Evolutionary conservation across 2,113 vertebrate species (phyloP).

Genomic region (Mionectes macconnelli): DNA sequence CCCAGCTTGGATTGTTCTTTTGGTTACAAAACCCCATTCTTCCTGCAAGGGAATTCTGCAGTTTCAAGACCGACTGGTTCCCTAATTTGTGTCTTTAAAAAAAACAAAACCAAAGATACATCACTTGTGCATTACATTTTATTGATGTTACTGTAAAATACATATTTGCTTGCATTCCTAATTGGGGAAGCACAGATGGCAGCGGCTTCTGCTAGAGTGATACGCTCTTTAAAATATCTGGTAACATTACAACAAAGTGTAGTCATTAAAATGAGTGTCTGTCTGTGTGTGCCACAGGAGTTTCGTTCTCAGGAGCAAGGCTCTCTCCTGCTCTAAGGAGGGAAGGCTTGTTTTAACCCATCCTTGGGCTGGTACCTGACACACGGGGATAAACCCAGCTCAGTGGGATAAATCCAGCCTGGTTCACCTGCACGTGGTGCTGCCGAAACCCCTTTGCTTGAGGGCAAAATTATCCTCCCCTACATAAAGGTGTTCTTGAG

Average conservation of each 20-base stretch:
- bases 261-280: constrained; percentile 57
- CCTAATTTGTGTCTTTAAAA: constrained; percentile 28
- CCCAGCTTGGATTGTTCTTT: constrained; percentile 6
- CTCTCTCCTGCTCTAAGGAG: background rate
- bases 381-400: accelerated
- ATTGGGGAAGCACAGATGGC: constrained; percentile 74
- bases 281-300: background rate
- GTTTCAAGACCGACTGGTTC: constrained; percentile 21
- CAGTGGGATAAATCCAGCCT: accelerated
- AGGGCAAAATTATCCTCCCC: background rate
- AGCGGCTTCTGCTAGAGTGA: constrained; percentile 54
- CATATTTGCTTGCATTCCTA: constrained; percentile 73
- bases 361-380: background rate
- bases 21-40: background rate
- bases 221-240: constrained; percentile 61
- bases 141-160: constrained; percentile 74
- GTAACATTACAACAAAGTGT: constrained; percentile 36
- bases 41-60: constrained; percentile 34
- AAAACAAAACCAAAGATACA: background rate
- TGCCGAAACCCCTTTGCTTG: accelerated
- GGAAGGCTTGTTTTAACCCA: background rate
- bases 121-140: constrained; percentile 27
- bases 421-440: background rate
- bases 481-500: background rate
- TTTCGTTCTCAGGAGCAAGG: background rate